These are phyloP conservation scores for Leptinotarsa tumamoca DNA, from an alignment of 2,888 invertebrate species.

Conservation along the genomic window DNA sequence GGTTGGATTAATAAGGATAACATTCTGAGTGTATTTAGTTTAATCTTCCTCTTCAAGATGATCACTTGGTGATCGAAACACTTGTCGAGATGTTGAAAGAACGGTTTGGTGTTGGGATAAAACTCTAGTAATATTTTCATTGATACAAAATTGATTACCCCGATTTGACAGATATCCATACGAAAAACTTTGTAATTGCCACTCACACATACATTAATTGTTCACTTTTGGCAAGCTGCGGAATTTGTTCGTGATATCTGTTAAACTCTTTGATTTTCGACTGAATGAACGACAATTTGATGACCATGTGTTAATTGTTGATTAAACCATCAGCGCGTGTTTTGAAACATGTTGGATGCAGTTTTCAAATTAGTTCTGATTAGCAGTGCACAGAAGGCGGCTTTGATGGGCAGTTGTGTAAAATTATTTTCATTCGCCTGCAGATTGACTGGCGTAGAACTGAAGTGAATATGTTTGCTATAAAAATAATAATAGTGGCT, in stretches of 20 bases:
- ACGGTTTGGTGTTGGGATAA: too few relatives aligned
- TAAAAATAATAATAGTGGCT: neutral
- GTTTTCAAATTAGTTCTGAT: constrained; percentile 13
- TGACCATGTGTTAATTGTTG: constrained; percentile 8
- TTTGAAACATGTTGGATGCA: constrained; percentile 18
- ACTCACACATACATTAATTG: neutral
- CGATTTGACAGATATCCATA: neutral
- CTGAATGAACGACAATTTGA: constrained; percentile 18
- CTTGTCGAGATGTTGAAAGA: too few relatives aligned
- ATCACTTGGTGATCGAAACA: too few relatives aligned
- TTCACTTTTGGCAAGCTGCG: neutral
- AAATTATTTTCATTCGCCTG: constrained; percentile 3
- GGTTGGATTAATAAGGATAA: too few relatives aligned
- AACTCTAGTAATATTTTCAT: too few relatives aligned
- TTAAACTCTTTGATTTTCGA: constrained; percentile 6
- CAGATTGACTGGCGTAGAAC: constrained; percentile 9
- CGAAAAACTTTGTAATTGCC: neutral
- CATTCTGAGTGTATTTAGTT: too few relatives aligned
- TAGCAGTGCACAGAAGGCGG: constrained; percentile 7
- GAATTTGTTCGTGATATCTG: constrained; percentile 8
- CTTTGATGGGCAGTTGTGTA: constrained; percentile 2
- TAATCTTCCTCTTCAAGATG: too few relatives aligned
- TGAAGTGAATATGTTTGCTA: constrained; percentile 8
- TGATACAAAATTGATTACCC: neutral
- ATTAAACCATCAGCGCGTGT: constrained; percentile 10